Evolutionary conservation across 2,888 invertebrate genomes (phyloP).

Genomic region (Lepas anatifera): DNA sequence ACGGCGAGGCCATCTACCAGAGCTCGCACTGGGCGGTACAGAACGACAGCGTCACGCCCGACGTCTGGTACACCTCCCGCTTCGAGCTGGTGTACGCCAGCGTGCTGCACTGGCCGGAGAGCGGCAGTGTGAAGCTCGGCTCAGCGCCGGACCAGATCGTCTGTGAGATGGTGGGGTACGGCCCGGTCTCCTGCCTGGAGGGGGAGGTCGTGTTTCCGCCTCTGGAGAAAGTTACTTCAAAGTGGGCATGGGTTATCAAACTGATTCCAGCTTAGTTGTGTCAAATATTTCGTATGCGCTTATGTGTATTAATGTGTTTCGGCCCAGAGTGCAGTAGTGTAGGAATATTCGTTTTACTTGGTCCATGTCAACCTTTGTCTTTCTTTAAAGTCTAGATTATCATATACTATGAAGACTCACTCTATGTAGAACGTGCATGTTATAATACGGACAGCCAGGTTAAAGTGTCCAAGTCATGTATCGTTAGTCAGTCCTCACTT

Average conservation of each 20-base stretch:
- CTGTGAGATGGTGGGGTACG: slow-evolving; percentile 19
- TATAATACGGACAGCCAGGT: too few species aligned
- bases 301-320: too few species aligned
- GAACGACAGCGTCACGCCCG: slow-evolving; percentile 57
- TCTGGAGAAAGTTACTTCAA: slow-evolving; percentile 11
- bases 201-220: slow-evolving; percentile 19
- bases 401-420: too few species aligned
- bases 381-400: too few species aligned
- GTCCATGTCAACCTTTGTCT: too few species aligned
- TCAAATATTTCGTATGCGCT: too few species aligned
- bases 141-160: slow-evolving; percentile 16
- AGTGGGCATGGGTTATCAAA: slow-evolving; percentile 22
- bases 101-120: slow-evolving; percentile 22
- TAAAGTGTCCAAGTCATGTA: too few species aligned
- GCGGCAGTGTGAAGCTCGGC: slow-evolving; percentile 17
- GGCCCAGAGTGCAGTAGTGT: too few species aligned
- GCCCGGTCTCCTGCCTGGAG: slow-evolving; percentile 7
- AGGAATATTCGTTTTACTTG: too few species aligned
- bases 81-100: slow-evolving; percentile 22
- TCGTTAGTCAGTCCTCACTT: too few species aligned
- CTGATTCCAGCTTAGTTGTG: too few species aligned
- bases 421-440: too few species aligned
- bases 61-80: slow-evolving; percentile 27
- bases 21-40: slow-evolving; percentile 40
- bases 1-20: slow-evolving; percentile 56